Percentiles rank a stretch among this genome's conserved stretches.
Evolutionary conservation across 1,140 invertebrate genomes (phyloP).

Genomic region (Atta cephalotes): DNA sequence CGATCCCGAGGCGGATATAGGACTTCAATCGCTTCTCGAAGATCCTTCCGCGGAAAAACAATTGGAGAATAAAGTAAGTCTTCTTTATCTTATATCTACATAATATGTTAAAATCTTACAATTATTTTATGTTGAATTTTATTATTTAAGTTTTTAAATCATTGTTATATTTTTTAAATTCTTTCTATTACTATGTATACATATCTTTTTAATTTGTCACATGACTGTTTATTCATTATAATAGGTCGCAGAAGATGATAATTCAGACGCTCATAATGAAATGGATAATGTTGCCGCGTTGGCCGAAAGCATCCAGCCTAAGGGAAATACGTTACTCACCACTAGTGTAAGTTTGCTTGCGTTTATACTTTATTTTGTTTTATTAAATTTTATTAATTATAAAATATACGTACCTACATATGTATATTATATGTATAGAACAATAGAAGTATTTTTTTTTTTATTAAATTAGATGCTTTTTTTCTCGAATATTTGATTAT

Average conservation of each 20-base stretch:
- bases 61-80: conserved; percentile 72
- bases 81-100: not conserved
- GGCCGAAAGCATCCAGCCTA: conserved; percentile 98
- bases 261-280: conserved; percentile 89
- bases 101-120: not conserved
- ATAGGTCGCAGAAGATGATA: conserved; percentile 83
- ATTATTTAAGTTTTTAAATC: not conserved
- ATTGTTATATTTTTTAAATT: conserved; percentile 24
- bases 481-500: not conserved
- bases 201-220: not conserved
- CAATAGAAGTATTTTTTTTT: not conserved
- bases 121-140: not conserved
- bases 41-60: conserved; percentile 84
- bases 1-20: conserved; percentile 86
- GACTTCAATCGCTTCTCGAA: conserved; percentile 89
- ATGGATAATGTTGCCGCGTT: conserved; percentile 97
- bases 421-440: not conserved
- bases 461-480: not conserved
- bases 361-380: not conserved
- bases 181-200: not conserved
- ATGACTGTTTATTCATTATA: conserved; percentile 47
- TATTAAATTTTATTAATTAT: not conserved
- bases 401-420: not conserved
- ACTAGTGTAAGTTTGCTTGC: conserved; percentile 88
- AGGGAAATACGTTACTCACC: conserved; percentile 98